These are phyloP conservation scores for Sinelater perroti DNA, from an alignment of 2,888 invertebrate genomes.

Conservation along the genomic window DNA sequence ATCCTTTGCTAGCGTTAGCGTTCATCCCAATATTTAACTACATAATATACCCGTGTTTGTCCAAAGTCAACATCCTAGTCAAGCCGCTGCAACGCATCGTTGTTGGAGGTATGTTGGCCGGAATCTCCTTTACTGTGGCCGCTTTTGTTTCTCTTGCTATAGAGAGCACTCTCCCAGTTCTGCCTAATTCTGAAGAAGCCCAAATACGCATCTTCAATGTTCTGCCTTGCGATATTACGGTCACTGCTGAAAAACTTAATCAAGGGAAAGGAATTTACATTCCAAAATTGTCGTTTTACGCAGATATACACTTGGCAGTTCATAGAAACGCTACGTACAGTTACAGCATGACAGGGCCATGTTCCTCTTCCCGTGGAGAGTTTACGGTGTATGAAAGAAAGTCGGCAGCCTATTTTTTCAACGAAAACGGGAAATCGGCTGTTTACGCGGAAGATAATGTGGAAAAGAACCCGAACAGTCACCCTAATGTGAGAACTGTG, in stretches of 20 bases:
- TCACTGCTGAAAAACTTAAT: not conserved
- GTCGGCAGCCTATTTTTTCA: slow-evolving; percentile 28
- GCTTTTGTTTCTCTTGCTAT: too few relatives aligned
- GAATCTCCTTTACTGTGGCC: not conserved
- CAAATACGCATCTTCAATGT: slow-evolving; percentile 79
- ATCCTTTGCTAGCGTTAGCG: not conserved
- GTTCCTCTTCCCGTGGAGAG: not conserved
- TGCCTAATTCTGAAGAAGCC: slow-evolving; percentile 66
- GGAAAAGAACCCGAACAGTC: slow-evolving; percentile 54
- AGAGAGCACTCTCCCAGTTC: too few relatives aligned
- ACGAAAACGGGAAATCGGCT: slow-evolving; percentile 32
- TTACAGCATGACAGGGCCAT: not conserved
- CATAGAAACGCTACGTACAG: not conserved
- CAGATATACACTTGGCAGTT: not conserved
- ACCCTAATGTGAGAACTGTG: not conserved
- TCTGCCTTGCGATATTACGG: slow-evolving; percentile 63
- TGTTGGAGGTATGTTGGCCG: not conserved
- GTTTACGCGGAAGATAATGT: slow-evolving; percentile 59
- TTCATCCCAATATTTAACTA: slow-evolving; percentile 7
- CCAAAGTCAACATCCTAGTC: not conserved
- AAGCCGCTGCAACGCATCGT: not conserved
- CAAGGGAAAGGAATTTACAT: not conserved
- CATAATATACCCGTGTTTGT: not conserved
- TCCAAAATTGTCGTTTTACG: not conserved
- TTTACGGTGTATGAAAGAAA: slow-evolving; percentile 18